Base-by-base conservation (phyloP, 1,140 invertebrate species). In the Apis cerana region DNA sequence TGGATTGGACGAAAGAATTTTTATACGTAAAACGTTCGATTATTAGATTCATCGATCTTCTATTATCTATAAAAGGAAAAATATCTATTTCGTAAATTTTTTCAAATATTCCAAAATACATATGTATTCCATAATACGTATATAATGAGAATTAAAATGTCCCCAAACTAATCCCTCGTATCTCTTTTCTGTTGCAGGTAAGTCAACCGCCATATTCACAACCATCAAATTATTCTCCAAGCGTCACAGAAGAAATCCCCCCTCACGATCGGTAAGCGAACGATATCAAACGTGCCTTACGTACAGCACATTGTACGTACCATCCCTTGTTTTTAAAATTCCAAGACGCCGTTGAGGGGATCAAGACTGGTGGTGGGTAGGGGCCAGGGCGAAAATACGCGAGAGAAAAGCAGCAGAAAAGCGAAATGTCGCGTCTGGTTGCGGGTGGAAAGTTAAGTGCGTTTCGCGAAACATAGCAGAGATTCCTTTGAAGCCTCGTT, bases 401-500 rank as follows among this genome's bases (percentile, higher is more conserved):
- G 61, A 23, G 68, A 62, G 72, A 21, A 43, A 43, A 43, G 33
- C 21, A 54, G 62, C 70, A 74, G 68, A 43, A 70, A 85, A 85
- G 19, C 75, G 83, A n/a, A 65, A 75, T 59, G 74, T 65, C 75
- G 79, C 71, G 71, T 76, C 64, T 54, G 64, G 52, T 85, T 79
- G 79, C 58, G 83, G 79, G 72, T 85, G 79, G 82, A 88, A 84
- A 84, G 83, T 84, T 84, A 84, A 82, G 86, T 79, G 83, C 80
- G 64, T 88, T 87, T 85, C 75, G 79, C 82, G 69, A 77, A 67
- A 86, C 64, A 7, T 5, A 65, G 74, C 74, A 43, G 61, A 88
- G 69, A 80, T 88, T 85, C 87, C 87, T 88, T 88, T 88, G 83
- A 85, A 74, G 72, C 78, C 59, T 75, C 62, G 71, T 79, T 80